Evolutionary conservation across 2,797 vertebrate species (phyloP).

Genomic region (Microchirus variegatus): DNA sequence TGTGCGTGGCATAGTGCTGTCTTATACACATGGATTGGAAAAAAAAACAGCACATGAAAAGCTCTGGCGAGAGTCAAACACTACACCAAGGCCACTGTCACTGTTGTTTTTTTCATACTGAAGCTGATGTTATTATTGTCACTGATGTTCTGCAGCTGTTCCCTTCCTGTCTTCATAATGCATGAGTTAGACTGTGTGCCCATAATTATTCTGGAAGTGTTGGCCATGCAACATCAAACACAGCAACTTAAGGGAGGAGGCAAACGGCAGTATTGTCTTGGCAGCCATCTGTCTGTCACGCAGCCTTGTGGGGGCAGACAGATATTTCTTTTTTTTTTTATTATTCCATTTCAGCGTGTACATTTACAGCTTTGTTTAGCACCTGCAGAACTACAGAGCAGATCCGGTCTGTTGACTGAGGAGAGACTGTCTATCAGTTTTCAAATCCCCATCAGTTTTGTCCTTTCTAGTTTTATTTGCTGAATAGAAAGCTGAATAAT

Average conservation of each 20-base stretch:
- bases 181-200: slow-evolving; percentile 49
- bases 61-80: slow-evolving; percentile 31
- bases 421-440: slow-evolving; percentile 27
- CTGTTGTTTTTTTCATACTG: slow-evolving; percentile 26
- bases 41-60: slow-evolving; percentile 4
- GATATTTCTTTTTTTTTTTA: slow-evolving; percentile 60
- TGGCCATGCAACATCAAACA: slow-evolving; percentile 75
- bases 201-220: slow-evolving; percentile 71
- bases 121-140: slow-evolving; percentile 55
- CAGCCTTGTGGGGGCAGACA: slow-evolving; percentile 56
- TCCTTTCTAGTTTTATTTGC: slow-evolving; percentile 37
- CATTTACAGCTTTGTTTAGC: slow-evolving; percentile 34
- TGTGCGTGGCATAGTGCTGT: neutral
- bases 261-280: slow-evolving; percentile 63
- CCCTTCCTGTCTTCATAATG: slow-evolving; percentile 64
- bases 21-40: slow-evolving; percentile 2
- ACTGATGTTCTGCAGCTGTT: slow-evolving; percentile 62
- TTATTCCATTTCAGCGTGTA: slow-evolving; percentile 42
- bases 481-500: slow-evolving; percentile 27
- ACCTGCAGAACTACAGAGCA: slow-evolving; percentile 45
- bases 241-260: slow-evolving; percentile 63
- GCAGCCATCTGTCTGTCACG: slow-evolving; percentile 74
- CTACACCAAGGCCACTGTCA: slow-evolving; percentile 34
- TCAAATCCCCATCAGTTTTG: slow-evolving; percentile 22
- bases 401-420: slow-evolving; percentile 36